Base-by-base conservation (phyloP, 2,113 vertebrate species). In the Anoplopoma fimbria region DNA sequence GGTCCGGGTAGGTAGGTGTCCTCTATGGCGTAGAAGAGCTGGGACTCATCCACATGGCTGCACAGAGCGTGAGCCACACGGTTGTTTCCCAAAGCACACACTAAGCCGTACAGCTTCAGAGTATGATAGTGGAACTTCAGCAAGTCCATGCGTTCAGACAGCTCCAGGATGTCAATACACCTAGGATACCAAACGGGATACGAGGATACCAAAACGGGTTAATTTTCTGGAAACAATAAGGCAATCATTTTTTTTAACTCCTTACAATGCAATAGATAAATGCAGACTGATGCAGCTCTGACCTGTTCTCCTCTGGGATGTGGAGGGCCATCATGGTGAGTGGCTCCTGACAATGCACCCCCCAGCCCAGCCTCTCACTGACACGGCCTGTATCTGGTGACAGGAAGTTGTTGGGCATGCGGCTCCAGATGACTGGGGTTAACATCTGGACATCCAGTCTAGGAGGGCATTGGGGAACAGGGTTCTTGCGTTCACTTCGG, bases 241-340 rank as follows among this genome's bases (percentile, higher is more conserved):
- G 2, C 1, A 47, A 27, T 5, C 15, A 3, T 29, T 34, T 9
- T 61, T n/a, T 17, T 0, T 6, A 57, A 40, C 17, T 49, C 25
- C 6, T 25, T 21, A 33, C 13, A 79, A 64, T 31, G 8, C 36
- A 33, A 14, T 10, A 58, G 40, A 58, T 55, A 17, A 57, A 75
- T 64, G 25, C 27, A 69, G 53, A 58, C 29, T 33, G 17, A n/a
- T 29, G 23, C 1, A 53, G 53, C 7, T 65, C 76, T 53, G 40
- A 99, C 98, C 97, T 96, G 95, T 96, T 98, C 93, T 98, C 98
- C 89, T 99, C 98, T 0, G 98, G 97, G 83, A 99, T 96, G 90
- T 98, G 97, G n/a, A 99, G 94, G 0, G 97, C 98, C 97, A 99
- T 99, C 98, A 98, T 99, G 77, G 93, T 94, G 45, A 98, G 96